Evolutionary conservation across 64 coral and sea anemone genomes (phyloP).

Genomic region (Pachyseris speciosa): DNA sequence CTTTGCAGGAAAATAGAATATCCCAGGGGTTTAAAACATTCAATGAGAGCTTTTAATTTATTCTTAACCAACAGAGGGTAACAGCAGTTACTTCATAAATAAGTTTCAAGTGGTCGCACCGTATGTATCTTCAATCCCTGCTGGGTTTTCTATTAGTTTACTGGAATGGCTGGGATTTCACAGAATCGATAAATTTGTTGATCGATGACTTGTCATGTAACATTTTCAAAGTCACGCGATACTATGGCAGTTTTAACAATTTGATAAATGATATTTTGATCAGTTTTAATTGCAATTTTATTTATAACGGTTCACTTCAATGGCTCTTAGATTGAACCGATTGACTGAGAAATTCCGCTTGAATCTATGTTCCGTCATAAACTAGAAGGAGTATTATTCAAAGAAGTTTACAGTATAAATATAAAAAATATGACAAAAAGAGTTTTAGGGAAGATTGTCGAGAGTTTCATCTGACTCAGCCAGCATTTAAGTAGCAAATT

Average conservation of each 20-base stretch:
- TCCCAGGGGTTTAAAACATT: not conserved
- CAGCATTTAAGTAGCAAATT: no score
- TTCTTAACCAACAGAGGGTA: constrained; percentile 11
- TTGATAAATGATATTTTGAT: constrained; percentile 13
- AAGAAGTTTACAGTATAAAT: no score
- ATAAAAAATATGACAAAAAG: no score
- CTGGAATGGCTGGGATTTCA: not conserved
- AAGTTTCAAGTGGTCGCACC: not conserved
- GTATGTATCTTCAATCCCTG: not conserved
- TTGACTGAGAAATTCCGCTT: no score
- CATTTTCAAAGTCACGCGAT: not conserved
- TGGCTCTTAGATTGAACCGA: no score
- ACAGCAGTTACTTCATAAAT: constrained; percentile 3
- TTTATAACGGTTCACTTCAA: no score
- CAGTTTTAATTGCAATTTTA: not conserved
- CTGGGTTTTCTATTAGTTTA: constrained; percentile 42
- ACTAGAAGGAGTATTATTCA: no score
- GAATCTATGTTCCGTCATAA: no score
- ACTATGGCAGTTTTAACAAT: not conserved
- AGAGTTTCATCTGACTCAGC: no score
- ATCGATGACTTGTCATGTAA: constrained; percentile 18
- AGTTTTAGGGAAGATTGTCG: no score
- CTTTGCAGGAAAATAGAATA: not conserved
- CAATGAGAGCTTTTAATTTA: not conserved
- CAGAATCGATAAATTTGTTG: not conserved